Evolutionary conservation across 2,888 invertebrate species (phyloP).

Genomic region (Caenorhabditis sp.): DNA sequence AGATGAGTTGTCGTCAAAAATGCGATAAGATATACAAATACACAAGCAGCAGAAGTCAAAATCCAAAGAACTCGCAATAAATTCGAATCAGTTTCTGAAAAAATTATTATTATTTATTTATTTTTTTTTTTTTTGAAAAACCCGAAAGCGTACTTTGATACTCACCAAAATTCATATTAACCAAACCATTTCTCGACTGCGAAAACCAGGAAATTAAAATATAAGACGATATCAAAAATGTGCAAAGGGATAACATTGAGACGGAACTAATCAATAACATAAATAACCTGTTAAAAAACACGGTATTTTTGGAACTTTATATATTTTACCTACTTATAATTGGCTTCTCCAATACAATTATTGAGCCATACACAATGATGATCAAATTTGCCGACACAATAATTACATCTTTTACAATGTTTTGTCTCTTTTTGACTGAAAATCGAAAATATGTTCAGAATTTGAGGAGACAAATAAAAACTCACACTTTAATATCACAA

Average conservation of each 20-base stretch:
- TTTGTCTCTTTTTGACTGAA: slow-evolving; percentile 75
- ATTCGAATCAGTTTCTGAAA: background rate
- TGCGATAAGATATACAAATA: slow-evolving; percentile 13
- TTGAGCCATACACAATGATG: slow-evolving; percentile 99
- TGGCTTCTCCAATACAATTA: slow-evolving; percentile 85
- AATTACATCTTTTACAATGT: slow-evolving; percentile 95
- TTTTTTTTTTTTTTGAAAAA: background rate
- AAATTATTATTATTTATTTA: too few relatives aligned
- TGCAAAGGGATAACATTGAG: background rate
- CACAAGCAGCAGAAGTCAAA: slow-evolving; percentile 3
- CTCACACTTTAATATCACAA: slow-evolving; percentile 79
- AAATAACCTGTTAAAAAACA: slow-evolving; percentile 4
- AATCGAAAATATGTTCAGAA: background rate
- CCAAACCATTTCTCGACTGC: background rate
- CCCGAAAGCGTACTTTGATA: background rate
- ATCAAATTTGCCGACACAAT: slow-evolving; percentile 91
- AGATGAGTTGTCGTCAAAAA: slow-evolving; percentile 48
- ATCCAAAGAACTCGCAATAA: slow-evolving; percentile 15
- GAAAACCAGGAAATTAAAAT: slow-evolving; percentile 6
- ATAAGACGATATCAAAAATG: background rate
- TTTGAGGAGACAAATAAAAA: slow-evolving; percentile 70
- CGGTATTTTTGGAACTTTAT: background rate
- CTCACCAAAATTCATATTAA: background rate
- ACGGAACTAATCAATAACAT: background rate
- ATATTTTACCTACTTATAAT: slow-evolving; percentile 53